A percentile compares a stretch with the other conserved stretches of the same genome.
Evolutionary conservation across 2,888 invertebrate genomes (phyloP).

Genomic region (Mythimna vitellina): DNA sequence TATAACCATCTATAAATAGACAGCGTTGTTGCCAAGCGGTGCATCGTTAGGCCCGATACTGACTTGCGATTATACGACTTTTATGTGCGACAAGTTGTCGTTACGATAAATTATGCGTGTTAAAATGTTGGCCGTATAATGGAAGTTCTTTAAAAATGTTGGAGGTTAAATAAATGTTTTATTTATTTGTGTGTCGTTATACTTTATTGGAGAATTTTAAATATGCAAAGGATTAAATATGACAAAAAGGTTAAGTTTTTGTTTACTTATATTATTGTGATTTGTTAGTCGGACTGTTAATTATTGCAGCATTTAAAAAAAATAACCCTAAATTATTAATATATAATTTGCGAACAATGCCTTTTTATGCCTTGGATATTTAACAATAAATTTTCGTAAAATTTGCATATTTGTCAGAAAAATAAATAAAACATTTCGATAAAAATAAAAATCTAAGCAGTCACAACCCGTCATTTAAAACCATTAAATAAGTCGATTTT

Average conservation of each 20-base stretch:
- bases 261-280: neutral
- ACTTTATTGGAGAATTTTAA: slow-evolving; percentile 5
- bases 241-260: slow-evolving; percentile 1
- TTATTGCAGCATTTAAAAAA: neutral
- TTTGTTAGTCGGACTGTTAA: neutral
- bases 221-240: neutral
- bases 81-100: slow-evolving; percentile 39
- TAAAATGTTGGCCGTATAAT: slow-evolving; percentile 20
- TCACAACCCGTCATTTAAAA: neutral
- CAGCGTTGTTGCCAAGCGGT: slow-evolving; percentile 74
- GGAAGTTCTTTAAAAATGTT: slow-evolving; percentile 10
- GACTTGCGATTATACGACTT: slow-evolving; percentile 51
- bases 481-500: slow-evolving; percentile 7
- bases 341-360: neutral
- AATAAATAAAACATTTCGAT: neutral
- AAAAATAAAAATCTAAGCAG: neutral
- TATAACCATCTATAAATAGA: slow-evolving; percentile 79
- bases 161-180: slow-evolving; percentile 7
- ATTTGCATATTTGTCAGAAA: neutral
- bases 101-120: slow-evolving; percentile 42
- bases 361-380: neutral
- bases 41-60: slow-evolving; percentile 28
- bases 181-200: neutral
- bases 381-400: neutral
- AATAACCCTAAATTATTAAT: neutral